Conservation (phyloP, 53 echinoderm and acorn worm genomes). For the Echinometra lucunter region DNA sequence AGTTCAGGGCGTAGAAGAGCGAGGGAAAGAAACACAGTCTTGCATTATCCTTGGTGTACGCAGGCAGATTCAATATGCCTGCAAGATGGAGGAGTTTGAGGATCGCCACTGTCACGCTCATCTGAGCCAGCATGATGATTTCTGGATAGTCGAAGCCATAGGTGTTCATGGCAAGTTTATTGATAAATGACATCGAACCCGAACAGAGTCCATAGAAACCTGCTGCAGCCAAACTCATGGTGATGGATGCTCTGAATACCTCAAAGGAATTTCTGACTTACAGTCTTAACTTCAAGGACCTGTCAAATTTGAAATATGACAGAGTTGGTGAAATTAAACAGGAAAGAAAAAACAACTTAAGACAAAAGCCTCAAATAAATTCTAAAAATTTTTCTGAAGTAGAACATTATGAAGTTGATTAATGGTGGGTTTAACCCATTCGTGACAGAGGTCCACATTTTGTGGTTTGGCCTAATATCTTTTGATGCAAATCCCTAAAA, state of each 20-base stretch:
- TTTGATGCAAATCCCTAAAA: too few species aligned
- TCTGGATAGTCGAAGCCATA: slow-evolving; percentile 83
- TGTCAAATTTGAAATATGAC: neutral
- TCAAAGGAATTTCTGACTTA: neutral
- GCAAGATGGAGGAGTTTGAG: slow-evolving; percentile 65
- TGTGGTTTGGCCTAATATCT: too few species aligned
- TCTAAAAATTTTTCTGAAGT: too few species aligned
- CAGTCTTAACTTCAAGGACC: neutral
- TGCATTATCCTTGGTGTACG: slow-evolving; percentile 62
- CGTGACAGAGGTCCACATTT: too few species aligned
- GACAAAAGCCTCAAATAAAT: too few species aligned
- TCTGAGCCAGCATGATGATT: slow-evolving; percentile 82
- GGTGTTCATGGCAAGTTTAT: slow-evolving; percentile 81
- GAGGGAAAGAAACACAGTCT: slow-evolving; percentile 78
- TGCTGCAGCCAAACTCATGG: slow-evolving; percentile 79
- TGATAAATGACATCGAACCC: slow-evolving; percentile 89
- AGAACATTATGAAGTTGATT: too few species aligned
- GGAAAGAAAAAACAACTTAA: too few species aligned
- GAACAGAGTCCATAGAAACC: slow-evolving; percentile 87
- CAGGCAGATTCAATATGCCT: slow-evolving; percentile 62
- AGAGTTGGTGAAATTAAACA: too few species aligned
- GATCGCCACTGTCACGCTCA: slow-evolving; percentile 79
- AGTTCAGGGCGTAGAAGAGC: slow-evolving; percentile 80
- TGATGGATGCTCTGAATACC: neutral
- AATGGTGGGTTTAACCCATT: too few species aligned